Conservation (phyloP, 2,888 invertebrate species). For the Epsilonema sp. region DNA sequence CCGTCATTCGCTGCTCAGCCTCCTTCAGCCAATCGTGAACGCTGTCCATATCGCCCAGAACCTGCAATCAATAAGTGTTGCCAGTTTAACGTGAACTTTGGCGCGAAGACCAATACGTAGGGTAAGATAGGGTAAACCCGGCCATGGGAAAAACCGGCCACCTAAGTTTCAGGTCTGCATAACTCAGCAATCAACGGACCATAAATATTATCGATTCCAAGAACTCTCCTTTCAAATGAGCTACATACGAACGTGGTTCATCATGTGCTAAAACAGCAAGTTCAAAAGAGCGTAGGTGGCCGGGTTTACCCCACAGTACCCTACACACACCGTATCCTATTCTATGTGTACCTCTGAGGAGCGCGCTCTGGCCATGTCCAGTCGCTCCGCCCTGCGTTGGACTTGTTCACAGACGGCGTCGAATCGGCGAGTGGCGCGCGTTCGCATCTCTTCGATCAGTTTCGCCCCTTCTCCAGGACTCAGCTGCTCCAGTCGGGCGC, state of each 20-base stretch:
- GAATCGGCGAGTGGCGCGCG: slow-evolving; percentile 74
- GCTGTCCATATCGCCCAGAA: slow-evolving; percentile 81
- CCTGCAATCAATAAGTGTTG: slow-evolving; percentile 54
- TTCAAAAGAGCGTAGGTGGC: too few relatives aligned
- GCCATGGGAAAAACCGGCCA: not conserved
- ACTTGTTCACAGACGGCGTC: slow-evolving; percentile 91
- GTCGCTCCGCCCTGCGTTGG: slow-evolving; percentile 72
- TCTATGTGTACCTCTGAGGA: slow-evolving; percentile 10
- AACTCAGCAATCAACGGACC: not conserved
- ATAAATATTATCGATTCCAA: too few relatives aligned
- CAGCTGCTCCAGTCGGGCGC: slow-evolving; percentile 56
- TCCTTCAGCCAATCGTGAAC: slow-evolving; percentile 87
- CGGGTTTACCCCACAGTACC: too few relatives aligned
- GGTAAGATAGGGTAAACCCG: too few relatives aligned
- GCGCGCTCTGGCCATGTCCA: slow-evolving; percentile 48
- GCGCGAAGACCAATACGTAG: too few relatives aligned
- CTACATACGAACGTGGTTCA: too few relatives aligned
- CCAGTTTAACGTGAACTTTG: too few relatives aligned
- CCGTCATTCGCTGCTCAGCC: slow-evolving; percentile 56
- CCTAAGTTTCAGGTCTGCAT: not conserved
- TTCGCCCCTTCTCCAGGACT: slow-evolving; percentile 44
- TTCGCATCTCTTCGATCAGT: slow-evolving; percentile 73
- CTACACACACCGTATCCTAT: too few relatives aligned
- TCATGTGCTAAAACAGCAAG: too few relatives aligned
- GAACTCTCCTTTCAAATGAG: too few relatives aligned